A percentile compares a stretch with the other conserved stretches of the same genome.
Evolutionary conservation across 2,113 vertebrate species (phyloP).

Genomic region (Lasiurus cinereus): DNA sequence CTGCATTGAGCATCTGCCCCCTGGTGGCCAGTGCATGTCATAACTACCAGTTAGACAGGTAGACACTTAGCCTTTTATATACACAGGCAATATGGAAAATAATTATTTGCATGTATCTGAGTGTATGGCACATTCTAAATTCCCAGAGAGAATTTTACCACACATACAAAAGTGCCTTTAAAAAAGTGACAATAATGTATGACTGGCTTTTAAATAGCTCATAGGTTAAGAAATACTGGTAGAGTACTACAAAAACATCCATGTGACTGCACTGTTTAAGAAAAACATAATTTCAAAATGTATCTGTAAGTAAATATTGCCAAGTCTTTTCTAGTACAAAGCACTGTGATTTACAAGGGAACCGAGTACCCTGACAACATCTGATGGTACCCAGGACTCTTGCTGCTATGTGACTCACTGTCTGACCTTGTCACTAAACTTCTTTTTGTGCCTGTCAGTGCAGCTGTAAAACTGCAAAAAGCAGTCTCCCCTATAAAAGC

Average conservation of each 20-base stretch:
- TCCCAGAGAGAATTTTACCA: not conserved
- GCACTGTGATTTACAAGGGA: rapidly evolving
- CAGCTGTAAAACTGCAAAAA: constrained; percentile 65
- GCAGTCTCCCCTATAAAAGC: not conserved
- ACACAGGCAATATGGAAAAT: not conserved
- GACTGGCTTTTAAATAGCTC: constrained; percentile 34
- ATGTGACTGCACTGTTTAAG: constrained; percentile 27
- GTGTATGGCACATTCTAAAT: not conserved
- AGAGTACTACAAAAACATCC: not conserved
- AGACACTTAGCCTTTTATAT: too few relatives aligned
- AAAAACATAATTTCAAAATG: constrained; percentile 46
- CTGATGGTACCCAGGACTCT: constrained; percentile 6
- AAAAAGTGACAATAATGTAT: not conserved
- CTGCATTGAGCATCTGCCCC: too few relatives aligned
- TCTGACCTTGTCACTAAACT: constrained; percentile 55
- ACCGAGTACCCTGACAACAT: not conserved
- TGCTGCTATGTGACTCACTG: not conserved
- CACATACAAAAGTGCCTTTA: not conserved
- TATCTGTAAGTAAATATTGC: constrained; percentile 42
- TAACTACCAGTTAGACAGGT: too few relatives aligned
- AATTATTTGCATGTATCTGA: constrained; percentile 21
- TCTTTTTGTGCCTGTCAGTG: constrained; percentile 57
- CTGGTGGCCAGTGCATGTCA: too few relatives aligned
- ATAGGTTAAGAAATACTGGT: not conserved
- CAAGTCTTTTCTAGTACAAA: not conserved